Conservation (phyloP, 2,113 vertebrate species). For the Hirundichthys speculiger region DNA sequence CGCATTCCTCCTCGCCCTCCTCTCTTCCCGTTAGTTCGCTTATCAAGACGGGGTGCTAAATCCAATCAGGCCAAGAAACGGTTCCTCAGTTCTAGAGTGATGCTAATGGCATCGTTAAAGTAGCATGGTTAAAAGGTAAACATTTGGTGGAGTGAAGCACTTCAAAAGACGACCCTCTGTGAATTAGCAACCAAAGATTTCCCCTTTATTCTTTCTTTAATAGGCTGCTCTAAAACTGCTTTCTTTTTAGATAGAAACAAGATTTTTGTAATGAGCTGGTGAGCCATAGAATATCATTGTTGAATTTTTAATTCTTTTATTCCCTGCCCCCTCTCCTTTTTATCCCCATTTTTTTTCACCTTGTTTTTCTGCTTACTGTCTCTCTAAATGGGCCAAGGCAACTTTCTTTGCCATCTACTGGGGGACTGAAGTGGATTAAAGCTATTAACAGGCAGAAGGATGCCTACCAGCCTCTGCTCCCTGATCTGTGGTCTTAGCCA, state of each 20-base stretch:
- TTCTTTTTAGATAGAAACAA: conserved; percentile 62
- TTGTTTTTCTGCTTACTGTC: conserved; percentile 24
- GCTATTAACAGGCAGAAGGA: conserved; percentile 62
- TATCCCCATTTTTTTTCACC: conserved; percentile 23
- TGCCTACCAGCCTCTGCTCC: conserved; percentile 55
- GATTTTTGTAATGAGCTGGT: conserved; percentile 72
- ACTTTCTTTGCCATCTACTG: conserved; percentile 53
- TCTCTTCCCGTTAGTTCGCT: conserved; percentile 4
- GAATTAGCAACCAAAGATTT: conserved; percentile 67
- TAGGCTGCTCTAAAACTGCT: conserved; percentile 65
- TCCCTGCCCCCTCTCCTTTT: conserved; percentile 28
- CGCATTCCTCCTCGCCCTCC: neutral
- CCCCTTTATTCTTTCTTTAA: conserved; percentile 65
- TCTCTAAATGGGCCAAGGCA: conserved; percentile 71
- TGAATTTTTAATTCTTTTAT: conserved; percentile 57
- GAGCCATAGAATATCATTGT: conserved; percentile 62
- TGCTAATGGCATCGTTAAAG: conserved; percentile 40
- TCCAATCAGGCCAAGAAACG: conserved; percentile 29
- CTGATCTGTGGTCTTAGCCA: conserved; percentile 40
- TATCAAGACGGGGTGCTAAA: conserved; percentile 21
- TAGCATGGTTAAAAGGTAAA: conserved; percentile 38
- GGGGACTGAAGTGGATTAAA: conserved; percentile 65
- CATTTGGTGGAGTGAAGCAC: conserved; percentile 30
- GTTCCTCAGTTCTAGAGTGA: conserved; percentile 20
- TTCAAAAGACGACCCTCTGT: conserved; percentile 57